Evolutionary conservation across 1,140 invertebrate species (phyloP).

Genomic region (Drosophila auraria): DNA sequence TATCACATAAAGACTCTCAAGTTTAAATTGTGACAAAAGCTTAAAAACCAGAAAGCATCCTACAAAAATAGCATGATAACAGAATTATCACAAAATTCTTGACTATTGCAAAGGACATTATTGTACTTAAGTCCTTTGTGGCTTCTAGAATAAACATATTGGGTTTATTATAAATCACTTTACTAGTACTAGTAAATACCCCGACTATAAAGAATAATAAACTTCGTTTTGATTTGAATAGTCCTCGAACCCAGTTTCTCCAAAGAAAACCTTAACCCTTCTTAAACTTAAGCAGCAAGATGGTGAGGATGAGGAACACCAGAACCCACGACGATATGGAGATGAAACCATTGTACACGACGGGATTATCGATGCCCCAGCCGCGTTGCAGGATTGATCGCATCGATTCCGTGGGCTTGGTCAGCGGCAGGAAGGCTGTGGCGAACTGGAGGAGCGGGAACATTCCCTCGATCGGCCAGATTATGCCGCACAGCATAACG

Average conservation of each 20-base stretch:
- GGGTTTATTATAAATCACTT: not conserved
- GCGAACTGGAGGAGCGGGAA: slow-evolving; percentile 91
- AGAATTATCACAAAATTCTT: slow-evolving; percentile 8
- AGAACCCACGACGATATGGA: slow-evolving; percentile 94
- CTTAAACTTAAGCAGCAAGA: slow-evolving; percentile 93
- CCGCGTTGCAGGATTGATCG: slow-evolving; percentile 94
- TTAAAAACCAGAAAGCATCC: not conserved
- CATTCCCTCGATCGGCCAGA: slow-evolving; percentile 95
- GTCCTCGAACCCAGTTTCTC: not conserved
- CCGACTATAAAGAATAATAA: not conserved
- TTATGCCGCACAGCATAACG: slow-evolving; percentile 94
- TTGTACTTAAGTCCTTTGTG: not conserved
- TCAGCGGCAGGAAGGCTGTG: slow-evolving; percentile 93
- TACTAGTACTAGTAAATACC: not conserved
- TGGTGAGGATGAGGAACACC: slow-evolving; percentile 92
- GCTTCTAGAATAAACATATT: not conserved
- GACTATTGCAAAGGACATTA: slow-evolving; percentile 2
- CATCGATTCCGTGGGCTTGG: slow-evolving; percentile 96
- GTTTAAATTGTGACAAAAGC: not conserved
- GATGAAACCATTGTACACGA: slow-evolving; percentile 94
- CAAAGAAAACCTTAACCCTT: slow-evolving; percentile 87
- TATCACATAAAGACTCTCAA: not conserved
- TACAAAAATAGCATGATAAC: not conserved
- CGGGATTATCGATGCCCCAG: slow-evolving; percentile 91
- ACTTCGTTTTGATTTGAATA: not conserved